phyloP scores from a whole-genome alignment of 2,797 vertebrate genomes.

The Enteromius afrohamiltoni region DNA sequence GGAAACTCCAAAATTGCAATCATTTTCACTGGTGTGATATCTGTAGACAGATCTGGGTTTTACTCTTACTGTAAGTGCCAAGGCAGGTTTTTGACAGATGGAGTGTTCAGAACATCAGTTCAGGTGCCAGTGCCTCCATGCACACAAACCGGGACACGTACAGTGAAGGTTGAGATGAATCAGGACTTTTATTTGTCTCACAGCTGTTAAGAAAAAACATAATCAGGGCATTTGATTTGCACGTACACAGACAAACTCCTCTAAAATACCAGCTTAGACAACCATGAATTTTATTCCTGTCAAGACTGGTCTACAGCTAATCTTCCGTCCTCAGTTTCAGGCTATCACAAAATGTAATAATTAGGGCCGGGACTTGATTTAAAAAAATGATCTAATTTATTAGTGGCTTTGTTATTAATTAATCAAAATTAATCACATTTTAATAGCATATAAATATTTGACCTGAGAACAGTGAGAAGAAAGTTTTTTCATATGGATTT shows the following conservation, averaged over 20 bases:
- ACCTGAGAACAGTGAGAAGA: too few species aligned
- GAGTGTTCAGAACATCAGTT: background rate
- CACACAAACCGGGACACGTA: background rate
- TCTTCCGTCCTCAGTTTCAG: background rate
- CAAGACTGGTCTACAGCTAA: background rate
- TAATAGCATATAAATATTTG: too few species aligned
- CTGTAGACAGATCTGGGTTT: background rate
- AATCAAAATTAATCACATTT: too few species aligned
- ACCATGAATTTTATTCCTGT: background rate
- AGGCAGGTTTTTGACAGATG: conserved; percentile 13
- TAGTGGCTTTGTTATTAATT: too few species aligned
- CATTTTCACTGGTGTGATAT: background rate
- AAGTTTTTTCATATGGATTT: too few species aligned
- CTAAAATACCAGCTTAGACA: background rate
- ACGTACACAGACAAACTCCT: background rate
- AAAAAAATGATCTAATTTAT: too few species aligned
- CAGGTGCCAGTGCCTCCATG: background rate
- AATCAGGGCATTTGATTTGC: background rate
- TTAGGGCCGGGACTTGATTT: too few species aligned
- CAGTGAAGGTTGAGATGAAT: background rate
- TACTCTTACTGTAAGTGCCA: conserved; percentile 3
- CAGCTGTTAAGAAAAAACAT: background rate
- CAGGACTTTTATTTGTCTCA: background rate
- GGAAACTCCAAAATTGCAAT: conserved; percentile 1
- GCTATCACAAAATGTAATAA: background rate